Evolutionary conservation across 1,140 invertebrate genomes (phyloP).

Genomic region (Eubasilissa regina): DNA sequence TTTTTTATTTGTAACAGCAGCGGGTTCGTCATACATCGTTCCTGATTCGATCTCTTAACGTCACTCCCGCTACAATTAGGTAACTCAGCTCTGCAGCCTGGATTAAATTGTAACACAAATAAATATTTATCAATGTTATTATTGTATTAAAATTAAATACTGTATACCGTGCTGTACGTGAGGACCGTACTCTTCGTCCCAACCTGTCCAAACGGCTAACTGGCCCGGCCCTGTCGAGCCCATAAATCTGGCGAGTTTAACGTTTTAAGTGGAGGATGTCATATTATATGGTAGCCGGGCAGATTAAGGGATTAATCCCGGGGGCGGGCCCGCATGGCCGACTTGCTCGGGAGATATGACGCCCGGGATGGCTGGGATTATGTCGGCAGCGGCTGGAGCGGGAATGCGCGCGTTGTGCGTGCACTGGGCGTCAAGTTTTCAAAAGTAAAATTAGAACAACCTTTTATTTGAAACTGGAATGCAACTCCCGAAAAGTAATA

Average conservation of each 20-base stretch:
- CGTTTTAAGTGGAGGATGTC: slow-evolving; percentile 60
- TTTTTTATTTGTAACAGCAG: too few species aligned
- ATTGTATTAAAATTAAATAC: too few species aligned
- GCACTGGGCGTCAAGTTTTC: neutral
- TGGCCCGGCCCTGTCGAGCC: slow-evolving; percentile 40
- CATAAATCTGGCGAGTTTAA: slow-evolving; percentile 60
- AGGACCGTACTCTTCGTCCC: neutral
- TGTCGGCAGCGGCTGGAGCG: slow-evolving; percentile 4
- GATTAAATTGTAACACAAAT: too few species aligned
- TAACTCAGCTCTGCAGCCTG: too few species aligned
- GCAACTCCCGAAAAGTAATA: too few species aligned
- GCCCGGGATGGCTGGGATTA: slow-evolving; percentile 47
- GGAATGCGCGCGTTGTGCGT: neutral
- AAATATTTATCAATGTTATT: too few species aligned
- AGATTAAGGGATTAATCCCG: slow-evolving; percentile 60
- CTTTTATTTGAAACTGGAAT: too few species aligned
- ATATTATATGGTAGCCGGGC: slow-evolving; percentile 60
- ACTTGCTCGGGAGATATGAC: slow-evolving; percentile 50
- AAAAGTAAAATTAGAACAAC: too few species aligned
- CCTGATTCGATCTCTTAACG: too few species aligned
- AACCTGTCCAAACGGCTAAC: slow-evolving; percentile 26
- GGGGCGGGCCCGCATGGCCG: slow-evolving; percentile 39
- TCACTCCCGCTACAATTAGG: too few species aligned
- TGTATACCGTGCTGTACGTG: neutral
- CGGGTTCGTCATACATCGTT: too few species aligned